These are phyloP conservation scores for Aphis craccivora DNA, from an alignment of 1,140 invertebrate genomes.

Conservation along the genomic window DNA sequence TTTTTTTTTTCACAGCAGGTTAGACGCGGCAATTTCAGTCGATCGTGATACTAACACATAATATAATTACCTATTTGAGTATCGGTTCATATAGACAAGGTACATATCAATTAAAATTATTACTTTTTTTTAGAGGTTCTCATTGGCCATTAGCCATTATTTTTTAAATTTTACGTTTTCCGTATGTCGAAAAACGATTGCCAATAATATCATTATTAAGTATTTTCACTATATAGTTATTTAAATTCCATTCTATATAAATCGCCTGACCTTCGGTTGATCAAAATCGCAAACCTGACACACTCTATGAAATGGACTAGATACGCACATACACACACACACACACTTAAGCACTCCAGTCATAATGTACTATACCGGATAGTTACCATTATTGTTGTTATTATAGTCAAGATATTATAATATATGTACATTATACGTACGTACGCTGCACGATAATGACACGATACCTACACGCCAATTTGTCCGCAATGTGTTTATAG, in stretches of 20 bases:
- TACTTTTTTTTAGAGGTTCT: background rate
- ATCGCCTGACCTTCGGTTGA: background rate
- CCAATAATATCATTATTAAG: background rate
- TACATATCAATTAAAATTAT: background rate
- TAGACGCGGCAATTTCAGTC: background rate
- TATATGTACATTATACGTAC: background rate
- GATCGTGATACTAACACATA: background rate
- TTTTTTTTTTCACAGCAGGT: background rate
- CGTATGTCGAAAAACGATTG: background rate
- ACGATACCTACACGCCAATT: constrained; percentile 32
- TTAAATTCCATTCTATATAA: background rate
- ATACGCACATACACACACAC: background rate
- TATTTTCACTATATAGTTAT: background rate
- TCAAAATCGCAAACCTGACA: background rate
- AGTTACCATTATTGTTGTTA: background rate
- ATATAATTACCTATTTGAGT: no score
- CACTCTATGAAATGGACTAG: constrained; percentile 11
- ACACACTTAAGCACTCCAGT: background rate
- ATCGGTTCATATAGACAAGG: background rate
- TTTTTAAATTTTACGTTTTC: background rate
- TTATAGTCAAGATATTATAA: background rate
- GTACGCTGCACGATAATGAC: constrained; percentile 11
- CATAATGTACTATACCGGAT: background rate
- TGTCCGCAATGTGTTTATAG: constrained; percentile 13
- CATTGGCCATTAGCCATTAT: background rate